Percentiles rank a stretch among this genome's conserved stretches.
Conservation (phyloP, 2,797 vertebrate genomes). For the Paratrypauchen microcephalus region DNA sequence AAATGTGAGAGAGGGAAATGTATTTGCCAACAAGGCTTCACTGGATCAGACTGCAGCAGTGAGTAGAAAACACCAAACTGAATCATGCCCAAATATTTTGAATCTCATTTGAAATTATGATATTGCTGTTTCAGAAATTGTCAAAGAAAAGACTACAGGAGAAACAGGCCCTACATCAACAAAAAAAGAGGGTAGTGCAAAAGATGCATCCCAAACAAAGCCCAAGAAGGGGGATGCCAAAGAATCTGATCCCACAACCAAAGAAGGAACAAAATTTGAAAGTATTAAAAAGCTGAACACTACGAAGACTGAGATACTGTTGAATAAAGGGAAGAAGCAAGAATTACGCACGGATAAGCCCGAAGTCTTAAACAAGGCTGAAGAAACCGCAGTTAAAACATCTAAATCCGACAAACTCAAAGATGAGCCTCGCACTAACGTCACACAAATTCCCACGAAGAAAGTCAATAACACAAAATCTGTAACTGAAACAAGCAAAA, state of each 20-base stretch:
- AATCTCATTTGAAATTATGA: constrained; percentile 7
- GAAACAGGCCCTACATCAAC: constrained; percentile 47
- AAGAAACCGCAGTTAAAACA: constrained; percentile 36
- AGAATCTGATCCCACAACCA: constrained; percentile 47
- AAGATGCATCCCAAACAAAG: constrained; percentile 41
- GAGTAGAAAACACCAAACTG: constrained; percentile 41
- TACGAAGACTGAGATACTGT: constrained; percentile 50
- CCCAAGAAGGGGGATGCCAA: constrained; percentile 49
- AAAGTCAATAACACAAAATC: constrained; percentile 57
- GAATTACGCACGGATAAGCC: constrained; percentile 61
- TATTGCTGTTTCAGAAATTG: constrained; percentile 51
- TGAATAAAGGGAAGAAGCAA: constrained; percentile 54
- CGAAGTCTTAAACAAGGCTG: constrained; percentile 35
- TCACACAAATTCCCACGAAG: constrained; percentile 51
- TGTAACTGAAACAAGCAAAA: constrained; percentile 48
- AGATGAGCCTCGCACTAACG: constrained; percentile 68
- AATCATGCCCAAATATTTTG: background rate
- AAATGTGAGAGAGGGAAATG: constrained; percentile 83
- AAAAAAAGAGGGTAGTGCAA: constrained; percentile 47
- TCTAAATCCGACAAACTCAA: constrained; percentile 58
- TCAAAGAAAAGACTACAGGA: constrained; percentile 52
- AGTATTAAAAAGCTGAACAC: constrained; percentile 39
- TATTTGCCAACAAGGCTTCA: constrained; percentile 78
- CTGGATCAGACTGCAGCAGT: constrained; percentile 77
- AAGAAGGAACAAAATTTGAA: constrained; percentile 37